A percentile compares a stretch with the other conserved stretches of the same genome.
Evolutionary conservation across 2,113 vertebrate genomes (phyloP).

Genomic region (Saimiri boliviensis): DNA sequence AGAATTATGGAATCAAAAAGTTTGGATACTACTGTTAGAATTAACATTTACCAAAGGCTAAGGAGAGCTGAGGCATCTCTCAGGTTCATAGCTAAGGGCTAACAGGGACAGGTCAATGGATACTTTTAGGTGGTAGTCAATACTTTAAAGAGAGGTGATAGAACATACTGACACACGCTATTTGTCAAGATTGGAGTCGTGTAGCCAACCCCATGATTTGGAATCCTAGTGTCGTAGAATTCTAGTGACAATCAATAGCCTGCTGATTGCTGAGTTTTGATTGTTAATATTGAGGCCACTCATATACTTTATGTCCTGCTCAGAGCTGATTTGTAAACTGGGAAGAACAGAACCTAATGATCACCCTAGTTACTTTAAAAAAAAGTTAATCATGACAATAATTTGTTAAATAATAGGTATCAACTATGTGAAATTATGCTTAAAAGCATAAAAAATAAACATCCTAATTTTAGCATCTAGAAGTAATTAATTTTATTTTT

Average conservation of each 20-base stretch:
- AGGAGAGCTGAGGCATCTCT: neutral
- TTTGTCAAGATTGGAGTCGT: neutral
- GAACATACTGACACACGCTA: neutral
- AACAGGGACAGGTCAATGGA: neutral
- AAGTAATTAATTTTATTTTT: constrained; percentile 5
- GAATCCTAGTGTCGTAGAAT: neutral
- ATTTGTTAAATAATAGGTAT: neutral
- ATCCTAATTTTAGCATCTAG: neutral
- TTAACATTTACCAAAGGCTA: neutral
- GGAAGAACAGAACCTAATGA: neutral
- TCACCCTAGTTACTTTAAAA: neutral
- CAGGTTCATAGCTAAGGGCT: neutral
- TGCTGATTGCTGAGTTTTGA: neutral
- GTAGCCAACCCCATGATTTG: neutral
- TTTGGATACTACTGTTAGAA: neutral
- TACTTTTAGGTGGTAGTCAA: neutral
- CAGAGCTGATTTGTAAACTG: constrained; percentile 16
- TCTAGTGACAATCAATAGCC: neutral
- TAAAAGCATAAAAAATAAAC: neutral
- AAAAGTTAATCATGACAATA: neutral
- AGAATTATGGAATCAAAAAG: neutral
- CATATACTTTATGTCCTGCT: neutral
- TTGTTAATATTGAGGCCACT: neutral
- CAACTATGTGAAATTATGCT: neutral
- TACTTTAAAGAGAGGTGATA: neutral